A percentile compares a stretch with the other conserved stretches of the same genome.
These are phyloP conservation scores for Halcyon malimbica DNA, from an alignment of 2,113 vertebrate genomes.

Conservation along the genomic window DNA sequence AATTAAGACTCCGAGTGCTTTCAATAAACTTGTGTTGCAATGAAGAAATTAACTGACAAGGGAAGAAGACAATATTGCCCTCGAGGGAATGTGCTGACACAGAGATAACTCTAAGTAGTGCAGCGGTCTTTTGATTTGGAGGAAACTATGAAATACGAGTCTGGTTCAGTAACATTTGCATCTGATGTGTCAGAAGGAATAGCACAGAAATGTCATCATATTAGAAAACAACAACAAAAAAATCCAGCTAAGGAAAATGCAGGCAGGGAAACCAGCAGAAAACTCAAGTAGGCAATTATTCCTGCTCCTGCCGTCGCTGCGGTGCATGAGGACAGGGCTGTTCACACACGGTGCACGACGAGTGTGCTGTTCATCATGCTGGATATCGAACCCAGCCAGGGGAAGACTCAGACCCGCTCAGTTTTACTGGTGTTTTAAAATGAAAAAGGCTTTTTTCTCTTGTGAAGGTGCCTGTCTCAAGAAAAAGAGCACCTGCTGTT, in stretches of 20 bases:
- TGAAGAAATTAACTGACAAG: slow-evolving; percentile 52
- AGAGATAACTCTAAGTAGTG: slow-evolving; percentile 28
- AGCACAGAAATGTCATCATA: background rate
- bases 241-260: background rate
- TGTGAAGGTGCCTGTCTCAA: background rate
- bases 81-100: slow-evolving; percentile 6
- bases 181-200: slow-evolving; percentile 12
- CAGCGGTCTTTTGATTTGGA: slow-evolving; percentile 18
- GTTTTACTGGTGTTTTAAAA: background rate
- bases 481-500: background rate
- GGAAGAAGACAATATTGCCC: slow-evolving; percentile 25
- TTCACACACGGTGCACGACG: rapidly evolving
- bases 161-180: background rate
- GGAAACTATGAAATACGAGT: background rate
- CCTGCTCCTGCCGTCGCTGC: no score
- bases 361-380: rapidly evolving
- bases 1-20: slow-evolving; percentile 49
- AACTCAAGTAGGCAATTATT: background rate
- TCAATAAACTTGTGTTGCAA: slow-evolving; percentile 41
- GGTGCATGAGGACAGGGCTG: rapidly evolving
- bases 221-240: background rate
- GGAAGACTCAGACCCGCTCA: background rate
- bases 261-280: background rate
- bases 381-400: background rate
- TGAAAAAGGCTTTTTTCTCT: background rate